Evolutionary conservation across 2,888 invertebrate species (phyloP).

Genomic region (Netelia inedita): DNA sequence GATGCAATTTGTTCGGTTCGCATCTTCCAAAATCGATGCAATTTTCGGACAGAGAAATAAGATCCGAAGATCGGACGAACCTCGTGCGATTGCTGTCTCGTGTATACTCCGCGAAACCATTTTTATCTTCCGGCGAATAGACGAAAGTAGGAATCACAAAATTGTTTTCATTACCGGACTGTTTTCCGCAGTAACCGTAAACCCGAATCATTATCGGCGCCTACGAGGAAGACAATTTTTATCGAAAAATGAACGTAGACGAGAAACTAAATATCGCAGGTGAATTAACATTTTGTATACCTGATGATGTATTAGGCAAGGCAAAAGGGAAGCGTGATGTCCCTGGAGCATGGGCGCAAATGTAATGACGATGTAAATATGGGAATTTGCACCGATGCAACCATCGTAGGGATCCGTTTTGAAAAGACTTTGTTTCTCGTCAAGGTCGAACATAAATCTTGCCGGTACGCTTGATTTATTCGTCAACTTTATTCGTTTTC

Average conservation of each 20-base stretch:
- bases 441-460: slow-evolving; percentile 82
- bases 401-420: slow-evolving; percentile 80
- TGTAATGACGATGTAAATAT: slow-evolving; percentile 78
- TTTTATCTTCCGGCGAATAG: slow-evolving; percentile 41
- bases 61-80: slow-evolving; percentile 55
- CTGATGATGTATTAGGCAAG: slow-evolving; percentile 82
- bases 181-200: slow-evolving; percentile 73
- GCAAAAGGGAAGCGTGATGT: slow-evolving; percentile 78
- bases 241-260: not conserved
- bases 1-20: slow-evolving; percentile 52
- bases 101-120: slow-evolving; percentile 80
- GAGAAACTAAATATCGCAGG: not conserved
- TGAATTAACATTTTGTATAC: slow-evolving; percentile 75
- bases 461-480: slow-evolving; percentile 81
- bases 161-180: slow-evolving; percentile 31
- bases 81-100: slow-evolving; percentile 73
- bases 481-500: slow-evolving; percentile 79
- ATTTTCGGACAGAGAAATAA: slow-evolving; percentile 78
- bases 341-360: slow-evolving; percentile 80
- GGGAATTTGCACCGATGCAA: slow-evolving; percentile 76
- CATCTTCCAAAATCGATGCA: slow-evolving; percentile 82
- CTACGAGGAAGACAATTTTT: slow-evolving; percentile 72
- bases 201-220: slow-evolving; percentile 79
- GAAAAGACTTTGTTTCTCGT: slow-evolving; percentile 78
- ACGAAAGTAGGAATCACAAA: slow-evolving; percentile 55